Base-by-base conservation (phyloP, 2,113 vertebrate genomes). In the Scartelaos histophorus region DNA sequence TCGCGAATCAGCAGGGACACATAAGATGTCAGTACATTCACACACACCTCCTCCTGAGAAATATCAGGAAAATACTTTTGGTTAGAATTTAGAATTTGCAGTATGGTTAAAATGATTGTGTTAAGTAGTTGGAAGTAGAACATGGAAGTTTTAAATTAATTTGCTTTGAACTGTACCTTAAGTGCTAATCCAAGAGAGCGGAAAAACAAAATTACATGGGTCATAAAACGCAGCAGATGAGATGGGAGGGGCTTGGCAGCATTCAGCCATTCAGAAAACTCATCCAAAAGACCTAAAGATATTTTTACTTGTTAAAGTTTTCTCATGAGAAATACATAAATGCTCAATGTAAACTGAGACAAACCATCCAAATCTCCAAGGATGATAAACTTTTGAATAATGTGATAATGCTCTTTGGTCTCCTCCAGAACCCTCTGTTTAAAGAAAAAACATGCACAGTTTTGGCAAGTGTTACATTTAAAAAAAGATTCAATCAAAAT, bases 341-440 rank as follows among this genome's bases (percentile, higher is more conserved):
- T 3, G 60, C 24, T 62, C 17, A 38, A 21, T 9, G 25, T 12
- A 10, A 5, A 46, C 2, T 1, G 2, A 3, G 53, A 35, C 69
- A 93, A 87, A 99, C 97, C 96, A 73, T 99, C 95, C 69, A 98
- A 92, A 79, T 99, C 95, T 87, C 94, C 96, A 61, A 98, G 89
- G 87, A 99, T 96, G 88, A 98, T 90, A 80, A 95, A 97, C 90
- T 97, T 99, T 90, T 99, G 97, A 91, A 99, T 97, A 78, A 97
- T 47, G 56, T 98, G 98, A 79, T 96, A 97, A 82, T 98, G 97
- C 66, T 98, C 96, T 81, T 90, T 95, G 53, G 94, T 97, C 82
- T 98, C 97, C 78, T 97, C 96, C 89, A 97, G 79, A 77, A 98
- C 95, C 77, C 95, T 96, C 98, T 99, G 86, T 1, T 17, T 47